phyloP scores from a whole-genome alignment of 2,888 invertebrate genomes.

The Fissipunctia ypsillon region DNA sequence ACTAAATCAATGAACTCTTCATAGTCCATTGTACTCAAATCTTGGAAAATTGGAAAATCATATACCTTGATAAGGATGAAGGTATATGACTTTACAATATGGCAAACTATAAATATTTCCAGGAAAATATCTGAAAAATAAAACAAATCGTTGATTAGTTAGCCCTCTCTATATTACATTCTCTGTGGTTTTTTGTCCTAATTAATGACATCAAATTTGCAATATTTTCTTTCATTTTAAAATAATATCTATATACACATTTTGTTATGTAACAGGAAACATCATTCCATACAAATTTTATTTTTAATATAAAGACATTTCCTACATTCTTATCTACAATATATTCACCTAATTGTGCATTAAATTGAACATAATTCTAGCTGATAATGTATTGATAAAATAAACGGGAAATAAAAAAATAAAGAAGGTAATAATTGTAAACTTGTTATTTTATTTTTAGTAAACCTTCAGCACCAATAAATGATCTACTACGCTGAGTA shows the following conservation, averaged over 20 bases:
- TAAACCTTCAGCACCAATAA: not conserved
- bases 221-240: not conserved
- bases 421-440: slow-evolving; percentile 65
- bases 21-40: not conserved
- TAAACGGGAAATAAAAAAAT: slow-evolving; percentile 60
- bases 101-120: not conserved
- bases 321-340: slow-evolving; percentile 61
- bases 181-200: not conserved
- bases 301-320: slow-evolving; percentile 34
- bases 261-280: not conserved
- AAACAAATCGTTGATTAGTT: not conserved
- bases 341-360: slow-evolving; percentile 78
- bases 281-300: slow-evolving; percentile 17
- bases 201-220: not conserved
- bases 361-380: slow-evolving; percentile 79
- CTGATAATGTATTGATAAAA: slow-evolving; percentile 74
- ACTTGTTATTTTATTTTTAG: slow-evolving; percentile 37
- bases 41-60: too few relatives aligned
- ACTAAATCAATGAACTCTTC: not conserved
- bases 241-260: not conserved
- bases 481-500: not conserved
- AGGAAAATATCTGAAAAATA: not conserved
- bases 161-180: not conserved
- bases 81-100: not conserved
- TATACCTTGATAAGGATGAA: too few relatives aligned